phyloP scores from a whole-genome alignment of 2,888 invertebrate species.

The Muschampia staudingeri region DNA sequence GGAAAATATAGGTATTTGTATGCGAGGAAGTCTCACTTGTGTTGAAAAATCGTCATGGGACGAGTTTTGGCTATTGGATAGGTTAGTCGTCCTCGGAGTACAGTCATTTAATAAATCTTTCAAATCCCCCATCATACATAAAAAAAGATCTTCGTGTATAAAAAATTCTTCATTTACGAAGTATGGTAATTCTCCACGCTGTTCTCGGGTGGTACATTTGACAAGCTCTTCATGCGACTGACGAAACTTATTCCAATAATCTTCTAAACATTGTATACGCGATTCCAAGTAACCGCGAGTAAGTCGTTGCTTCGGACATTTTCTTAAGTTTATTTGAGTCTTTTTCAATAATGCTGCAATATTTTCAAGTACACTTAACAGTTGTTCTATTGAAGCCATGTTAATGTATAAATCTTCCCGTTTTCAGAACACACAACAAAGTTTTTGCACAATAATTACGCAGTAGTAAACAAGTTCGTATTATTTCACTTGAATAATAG shows the following conservation, averaged over 20 bases:
- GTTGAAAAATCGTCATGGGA: neutral
- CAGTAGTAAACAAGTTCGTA: neutral
- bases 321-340: constrained; percentile 6
- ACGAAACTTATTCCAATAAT: neutral
- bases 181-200: neutral
- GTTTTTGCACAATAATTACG: neutral
- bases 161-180: constrained; percentile 6
- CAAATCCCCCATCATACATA: neutral
- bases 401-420: neutral
- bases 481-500: neutral
- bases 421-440: neutral
- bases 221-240: neutral
- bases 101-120: neutral
- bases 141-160: neutral
- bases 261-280: neutral
- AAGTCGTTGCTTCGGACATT: neutral
- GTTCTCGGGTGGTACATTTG: neutral
- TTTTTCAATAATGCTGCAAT: neutral
- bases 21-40: neutral
- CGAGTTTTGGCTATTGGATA: neutral
- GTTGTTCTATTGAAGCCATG: neutral
- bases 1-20: neutral
- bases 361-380: neutral
- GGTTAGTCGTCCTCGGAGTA: neutral
- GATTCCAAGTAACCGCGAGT: neutral